phyloP scores from a whole-genome alignment of 2,113 vertebrate species.

The Turnix velox region DNA sequence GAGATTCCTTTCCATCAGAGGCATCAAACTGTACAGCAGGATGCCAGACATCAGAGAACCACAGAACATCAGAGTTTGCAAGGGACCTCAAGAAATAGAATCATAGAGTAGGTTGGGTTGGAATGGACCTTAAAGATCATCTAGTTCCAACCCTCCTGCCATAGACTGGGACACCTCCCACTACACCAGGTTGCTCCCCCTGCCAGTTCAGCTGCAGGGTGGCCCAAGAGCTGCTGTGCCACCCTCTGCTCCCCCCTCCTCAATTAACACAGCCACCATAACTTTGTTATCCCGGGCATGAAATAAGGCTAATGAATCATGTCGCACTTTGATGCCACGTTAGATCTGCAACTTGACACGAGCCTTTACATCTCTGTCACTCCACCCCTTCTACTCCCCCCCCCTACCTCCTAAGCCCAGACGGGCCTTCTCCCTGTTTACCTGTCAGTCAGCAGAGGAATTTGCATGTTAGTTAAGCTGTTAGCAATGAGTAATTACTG shows the following conservation, averaged over 20 bases:
- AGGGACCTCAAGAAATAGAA: no score
- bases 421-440: constrained; percentile 9
- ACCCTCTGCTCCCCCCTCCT: constrained; percentile 23
- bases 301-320: constrained; percentile 52
- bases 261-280: constrained; percentile 52
- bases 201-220: not conserved
- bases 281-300: constrained; percentile 51
- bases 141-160: no score
- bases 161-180: no score
- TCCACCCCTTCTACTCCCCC: not conserved
- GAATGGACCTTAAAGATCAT: no score
- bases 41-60: not conserved
- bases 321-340: constrained; percentile 29
- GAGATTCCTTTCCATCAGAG: not conserved
- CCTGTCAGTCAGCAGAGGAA: constrained; percentile 49
- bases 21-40: not conserved
- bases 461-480: constrained; percentile 64
- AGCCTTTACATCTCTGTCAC: constrained; percentile 53
- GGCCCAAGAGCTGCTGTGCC: not conserved
- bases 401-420: no score
- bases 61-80: no score
- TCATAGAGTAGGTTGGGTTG: no score
- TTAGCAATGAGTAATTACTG: constrained; percentile 61
- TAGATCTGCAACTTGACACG: not conserved
- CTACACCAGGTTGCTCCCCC: no score